Evolutionary conservation across 2,797 vertebrate genomes (phyloP).

Genomic region (Harpagifer antarcticus): DNA sequence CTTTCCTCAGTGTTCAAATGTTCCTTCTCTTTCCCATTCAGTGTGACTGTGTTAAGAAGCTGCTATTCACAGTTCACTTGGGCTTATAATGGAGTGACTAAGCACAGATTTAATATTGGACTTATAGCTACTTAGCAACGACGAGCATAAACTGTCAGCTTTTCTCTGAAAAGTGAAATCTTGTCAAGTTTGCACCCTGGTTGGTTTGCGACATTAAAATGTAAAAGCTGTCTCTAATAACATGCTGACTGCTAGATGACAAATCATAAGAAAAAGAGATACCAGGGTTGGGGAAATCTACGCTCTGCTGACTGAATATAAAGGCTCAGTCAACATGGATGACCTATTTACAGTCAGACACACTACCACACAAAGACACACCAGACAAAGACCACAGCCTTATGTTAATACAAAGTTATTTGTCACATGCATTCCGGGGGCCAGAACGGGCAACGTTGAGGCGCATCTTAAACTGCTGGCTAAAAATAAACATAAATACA

Average conservation of each 20-base stretch:
- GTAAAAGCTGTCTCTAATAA: constrained; percentile 55
- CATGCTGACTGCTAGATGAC: constrained; percentile 62
- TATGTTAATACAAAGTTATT: constrained; percentile 28
- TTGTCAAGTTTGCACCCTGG: constrained; percentile 55
- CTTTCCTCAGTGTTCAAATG: background rate
- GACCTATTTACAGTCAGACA: constrained; percentile 68
- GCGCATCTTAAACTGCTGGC: no score
- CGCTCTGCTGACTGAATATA: constrained; percentile 71
- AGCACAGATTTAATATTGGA: constrained; percentile 69
- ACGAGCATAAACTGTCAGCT: constrained; percentile 67
- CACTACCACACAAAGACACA: constrained; percentile 45
- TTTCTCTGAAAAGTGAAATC: constrained; percentile 55
- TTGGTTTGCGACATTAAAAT: constrained; percentile 61
- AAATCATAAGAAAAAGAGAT: constrained; percentile 39
- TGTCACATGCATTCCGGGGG: no score
- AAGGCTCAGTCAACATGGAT: constrained; percentile 67
- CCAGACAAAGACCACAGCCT: constrained; percentile 36
- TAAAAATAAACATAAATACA: no score
- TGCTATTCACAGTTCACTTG: constrained; percentile 47
- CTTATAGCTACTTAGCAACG: constrained; percentile 63
- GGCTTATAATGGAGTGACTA: constrained; percentile 70
- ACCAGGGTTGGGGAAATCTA: constrained; percentile 48
- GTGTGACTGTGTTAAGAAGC: constrained; percentile 16
- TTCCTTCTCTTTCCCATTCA: background rate
- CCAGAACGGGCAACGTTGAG: no score